Evolutionary conservation across 2,113 vertebrate genomes (phyloP).

Genomic region (Sebastes schlegelii): DNA sequence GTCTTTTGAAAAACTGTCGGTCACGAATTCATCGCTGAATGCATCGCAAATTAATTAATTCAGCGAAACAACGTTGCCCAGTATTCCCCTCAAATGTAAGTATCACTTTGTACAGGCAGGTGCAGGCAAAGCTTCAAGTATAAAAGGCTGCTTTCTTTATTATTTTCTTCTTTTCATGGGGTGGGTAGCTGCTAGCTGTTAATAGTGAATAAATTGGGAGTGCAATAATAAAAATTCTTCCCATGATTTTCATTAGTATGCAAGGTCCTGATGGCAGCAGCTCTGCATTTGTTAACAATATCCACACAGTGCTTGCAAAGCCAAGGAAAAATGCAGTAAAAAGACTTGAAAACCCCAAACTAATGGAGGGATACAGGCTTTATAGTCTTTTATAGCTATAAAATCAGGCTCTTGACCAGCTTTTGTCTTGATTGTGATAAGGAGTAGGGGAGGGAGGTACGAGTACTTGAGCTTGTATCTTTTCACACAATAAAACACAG

Average conservation of each 20-base stretch:
- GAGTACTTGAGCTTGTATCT: slow-evolving; percentile 10
- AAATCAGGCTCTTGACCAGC: slow-evolving; percentile 29
- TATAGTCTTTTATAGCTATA: slow-evolving; percentile 32
- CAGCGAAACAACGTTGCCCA: slow-evolving; percentile 30
- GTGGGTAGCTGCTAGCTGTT: slow-evolving; percentile 54
- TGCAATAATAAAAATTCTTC: slow-evolving; percentile 54
- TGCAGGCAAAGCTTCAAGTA: slow-evolving; percentile 30
- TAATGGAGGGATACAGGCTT: slow-evolving; percentile 27
- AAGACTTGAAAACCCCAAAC: slow-evolving; percentile 35
- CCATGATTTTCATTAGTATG: slow-evolving; percentile 64
- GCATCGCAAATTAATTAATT: slow-evolving; percentile 35
- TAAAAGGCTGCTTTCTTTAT: slow-evolving; percentile 23
- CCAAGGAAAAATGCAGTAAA: slow-evolving; percentile 22
- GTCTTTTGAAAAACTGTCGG: slow-evolving; percentile 37
- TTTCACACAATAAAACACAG: slow-evolving; percentile 14
- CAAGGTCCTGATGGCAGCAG: slow-evolving; percentile 70
- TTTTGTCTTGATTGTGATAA: slow-evolving; percentile 46
- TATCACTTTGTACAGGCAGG: slow-evolving; percentile 39
- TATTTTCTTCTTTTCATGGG: slow-evolving; percentile 34
- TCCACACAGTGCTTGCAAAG: slow-evolving; percentile 34
- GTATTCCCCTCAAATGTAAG: slow-evolving; percentile 28
- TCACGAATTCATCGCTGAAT: slow-evolving; percentile 31
- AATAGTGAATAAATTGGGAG: slow-evolving; percentile 58
- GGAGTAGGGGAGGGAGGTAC: not conserved
- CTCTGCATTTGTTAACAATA: slow-evolving; percentile 65